phyloP scores from a whole-genome alignment of 2,113 vertebrate species.

The Trachemys scripta region DNA sequence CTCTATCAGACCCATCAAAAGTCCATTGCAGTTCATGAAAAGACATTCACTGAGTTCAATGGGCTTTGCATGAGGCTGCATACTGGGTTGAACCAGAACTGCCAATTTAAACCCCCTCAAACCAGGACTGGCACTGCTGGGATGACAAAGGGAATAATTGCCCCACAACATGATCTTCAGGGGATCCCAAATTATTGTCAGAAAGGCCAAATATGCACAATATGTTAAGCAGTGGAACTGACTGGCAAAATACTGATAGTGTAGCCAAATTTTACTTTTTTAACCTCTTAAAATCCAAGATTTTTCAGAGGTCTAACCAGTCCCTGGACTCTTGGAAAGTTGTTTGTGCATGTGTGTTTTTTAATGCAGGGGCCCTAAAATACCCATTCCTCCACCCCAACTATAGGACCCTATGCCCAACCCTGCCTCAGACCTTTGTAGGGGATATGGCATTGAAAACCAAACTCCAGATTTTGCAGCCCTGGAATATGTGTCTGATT shows the following conservation, averaged over 20 bases:
- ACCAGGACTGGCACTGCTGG: background rate
- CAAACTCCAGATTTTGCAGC: background rate
- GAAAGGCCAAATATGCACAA: background rate
- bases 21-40: background rate
- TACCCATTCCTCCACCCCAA: background rate
- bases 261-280: background rate
- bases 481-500: background rate
- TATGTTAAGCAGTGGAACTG: background rate
- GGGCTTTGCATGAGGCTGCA: background rate
- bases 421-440: background rate
- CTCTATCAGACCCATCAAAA: background rate
- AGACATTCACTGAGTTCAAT: fast-evolving
- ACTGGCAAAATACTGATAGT: background rate
- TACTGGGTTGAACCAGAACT: background rate
- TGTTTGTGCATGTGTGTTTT: background rate
- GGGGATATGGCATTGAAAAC: background rate
- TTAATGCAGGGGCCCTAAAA: background rate
- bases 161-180: background rate
- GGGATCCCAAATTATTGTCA: background rate
- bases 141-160: background rate
- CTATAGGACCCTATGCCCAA: background rate
- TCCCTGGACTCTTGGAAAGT: background rate
- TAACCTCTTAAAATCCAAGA: background rate
- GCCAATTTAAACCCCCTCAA: background rate
- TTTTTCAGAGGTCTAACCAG: background rate